phyloP scores from a whole-genome alignment of 2,888 invertebrate genomes.

The Chloroclysta siterata region DNA sequence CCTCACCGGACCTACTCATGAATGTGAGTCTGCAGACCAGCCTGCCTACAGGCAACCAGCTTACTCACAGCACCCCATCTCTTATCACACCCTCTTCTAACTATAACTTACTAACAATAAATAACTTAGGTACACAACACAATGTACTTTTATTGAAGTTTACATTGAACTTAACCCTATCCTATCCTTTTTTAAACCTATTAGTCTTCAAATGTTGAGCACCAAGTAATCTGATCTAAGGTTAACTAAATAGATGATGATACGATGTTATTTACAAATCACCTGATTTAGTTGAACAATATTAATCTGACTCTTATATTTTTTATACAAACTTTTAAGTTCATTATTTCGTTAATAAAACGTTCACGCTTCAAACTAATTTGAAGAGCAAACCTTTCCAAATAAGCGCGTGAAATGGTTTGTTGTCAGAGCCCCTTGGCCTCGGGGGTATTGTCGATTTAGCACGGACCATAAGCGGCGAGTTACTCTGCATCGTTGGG shows the following conservation, averaged over 20 bases:
- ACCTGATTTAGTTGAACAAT: not conserved
- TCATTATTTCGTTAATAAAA: conserved; percentile 20
- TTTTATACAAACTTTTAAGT: not conserved
- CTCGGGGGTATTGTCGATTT: conserved; percentile 80
- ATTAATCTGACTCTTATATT: not conserved
- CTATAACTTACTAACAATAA: conserved; percentile 26
- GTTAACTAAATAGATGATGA: not conserved
- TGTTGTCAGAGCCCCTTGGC: conserved; percentile 51
- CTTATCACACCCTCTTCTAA: not conserved
- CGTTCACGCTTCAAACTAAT: conserved; percentile 59
- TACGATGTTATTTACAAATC: not conserved
- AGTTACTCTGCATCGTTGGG: conserved; percentile 53
- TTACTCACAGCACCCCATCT: conserved; percentile 22
- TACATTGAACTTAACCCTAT: conserved; percentile 1
- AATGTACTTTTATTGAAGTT: conserved; percentile 13
- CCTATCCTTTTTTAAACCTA: not conserved
- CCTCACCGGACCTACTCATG: conserved; percentile 84
- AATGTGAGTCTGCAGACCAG: conserved; percentile 74
- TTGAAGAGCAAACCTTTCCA: conserved; percentile 64
- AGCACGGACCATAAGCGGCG: conserved; percentile 81
- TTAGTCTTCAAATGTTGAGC: not conserved
- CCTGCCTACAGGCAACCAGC: conserved; percentile 7
- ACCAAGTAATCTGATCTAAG: not conserved
- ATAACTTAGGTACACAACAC: conserved; percentile 10
- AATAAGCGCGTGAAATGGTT: conserved; percentile 70